phyloP scores from a whole-genome alignment of 2,113 vertebrate species.

The Pogonocichla stellata region DNA sequence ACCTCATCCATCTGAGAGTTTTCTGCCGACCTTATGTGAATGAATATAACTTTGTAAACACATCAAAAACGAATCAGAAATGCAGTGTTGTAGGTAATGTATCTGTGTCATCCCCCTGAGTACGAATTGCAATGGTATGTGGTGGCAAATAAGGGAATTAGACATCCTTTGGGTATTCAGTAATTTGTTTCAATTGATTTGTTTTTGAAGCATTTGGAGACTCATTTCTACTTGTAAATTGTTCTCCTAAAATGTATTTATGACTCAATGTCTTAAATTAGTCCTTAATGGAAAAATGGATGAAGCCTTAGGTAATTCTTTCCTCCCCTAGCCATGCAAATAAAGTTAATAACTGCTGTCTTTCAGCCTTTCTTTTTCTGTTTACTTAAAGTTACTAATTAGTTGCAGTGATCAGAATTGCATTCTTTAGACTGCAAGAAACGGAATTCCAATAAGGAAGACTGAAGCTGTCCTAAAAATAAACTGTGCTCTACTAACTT shows the following conservation, averaged over 20 bases:
- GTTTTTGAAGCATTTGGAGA: not conserved
- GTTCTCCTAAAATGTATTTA: constrained; percentile 26
- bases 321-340: constrained; percentile 4
- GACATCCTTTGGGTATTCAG: not conserved
- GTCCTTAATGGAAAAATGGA: constrained; percentile 41
- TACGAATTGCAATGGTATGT: not conserved
- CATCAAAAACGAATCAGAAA: not conserved
- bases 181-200: not conserved
- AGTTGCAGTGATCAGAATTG: constrained; percentile 23
- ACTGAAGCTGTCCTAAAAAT: constrained; percentile 33
- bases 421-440: constrained; percentile 28
- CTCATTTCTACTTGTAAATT: not conserved
- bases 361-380: constrained; percentile 16
- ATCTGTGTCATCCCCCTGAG: not conserved
- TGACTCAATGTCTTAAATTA: constrained; percentile 39
- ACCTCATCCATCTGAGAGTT: not conserved
- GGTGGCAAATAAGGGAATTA: not conserved
- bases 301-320: constrained; percentile 50
- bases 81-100: not conserved
- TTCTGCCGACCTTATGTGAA: not conserved
- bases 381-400: constrained; percentile 44
- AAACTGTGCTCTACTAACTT: not conserved
- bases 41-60: not conserved
- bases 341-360: not conserved
- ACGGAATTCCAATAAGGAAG: constrained; percentile 22